Percentiles rank a stretch among this genome's conserved stretches.
Conservation (phyloP, 2,113 vertebrate species). For the Nestor notabilis region DNA sequence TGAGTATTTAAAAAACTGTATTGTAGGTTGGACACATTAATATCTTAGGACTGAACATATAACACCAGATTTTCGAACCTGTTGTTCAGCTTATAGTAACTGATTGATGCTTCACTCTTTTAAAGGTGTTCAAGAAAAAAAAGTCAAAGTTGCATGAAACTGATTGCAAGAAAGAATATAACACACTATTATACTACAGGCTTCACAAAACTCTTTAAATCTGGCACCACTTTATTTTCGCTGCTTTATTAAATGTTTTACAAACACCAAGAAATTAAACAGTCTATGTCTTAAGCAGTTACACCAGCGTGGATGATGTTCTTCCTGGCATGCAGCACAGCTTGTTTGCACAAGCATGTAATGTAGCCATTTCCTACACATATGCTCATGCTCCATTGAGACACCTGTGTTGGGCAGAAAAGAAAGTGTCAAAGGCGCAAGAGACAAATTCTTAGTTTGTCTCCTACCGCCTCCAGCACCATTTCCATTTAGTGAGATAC, state of each 20-base stretch:
- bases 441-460: neutral
- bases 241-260: neutral
- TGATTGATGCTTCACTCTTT: neutral
- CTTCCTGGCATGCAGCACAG: neutral
- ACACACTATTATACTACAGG: neutral
- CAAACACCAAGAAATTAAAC: neutral
- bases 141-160: neutral
- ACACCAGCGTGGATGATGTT: neutral
- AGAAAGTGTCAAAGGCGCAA: neutral
- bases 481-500: neutral
- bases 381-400: neutral
- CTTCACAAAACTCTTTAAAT: neutral
- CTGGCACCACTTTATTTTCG: neutral
- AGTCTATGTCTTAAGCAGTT: neutral
- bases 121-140: neutral
- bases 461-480: neutral
- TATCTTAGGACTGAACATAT: neutral
- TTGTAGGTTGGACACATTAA: neutral
- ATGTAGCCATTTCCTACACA: accelerated
- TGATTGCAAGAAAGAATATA: neutral
- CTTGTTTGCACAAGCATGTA: neutral
- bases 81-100: neutral
- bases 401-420: neutral
- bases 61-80: neutral
- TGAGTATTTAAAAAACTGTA: neutral